Evolutionary conservation across 2,888 invertebrate genomes (phyloP), one percentile per base, ranked within the genome.

Genomic region (Ochropleura plecta): DNA sequence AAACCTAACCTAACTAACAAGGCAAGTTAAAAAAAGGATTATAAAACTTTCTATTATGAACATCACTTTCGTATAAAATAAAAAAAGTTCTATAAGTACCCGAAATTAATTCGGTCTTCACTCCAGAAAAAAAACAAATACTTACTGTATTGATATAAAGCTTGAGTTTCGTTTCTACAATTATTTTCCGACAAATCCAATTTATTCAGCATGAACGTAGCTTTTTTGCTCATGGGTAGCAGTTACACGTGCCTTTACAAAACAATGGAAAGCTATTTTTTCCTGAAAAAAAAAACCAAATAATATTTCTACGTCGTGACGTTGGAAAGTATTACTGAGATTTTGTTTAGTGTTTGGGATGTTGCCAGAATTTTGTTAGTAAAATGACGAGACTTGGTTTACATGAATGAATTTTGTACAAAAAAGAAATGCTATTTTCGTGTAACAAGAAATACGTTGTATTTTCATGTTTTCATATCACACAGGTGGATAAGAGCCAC

Each of bases 301-400:
- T 76, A 76, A 78, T 71, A 73, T 74, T 77, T 70, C 77, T 76
- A 76, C 73, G 46, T 20, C 57, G 75, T 66, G 75, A 68, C 66
- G 67, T 62, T 66, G 73, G 63, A 53, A 70, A 67, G 66, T n/a
- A 76, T 83, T 64, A 78, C 82, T 80, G 69, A 71, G 55, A 72
- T 75, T 76, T 75, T 83, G 76, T 81, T 77, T 68, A 68, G 59
- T 59, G 12, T 76, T 84, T 83, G 78, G 76, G 53, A 72, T 62
- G 67, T 60, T 81, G 76, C 78, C 81, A 85, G 72, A 64, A 6
- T 70, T 60, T 80, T 62, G 30, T 53, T 46, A 65, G 64, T 62
- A 65, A 72, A 84, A 67, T 48, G 12, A 59, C 16, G 60, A 46
- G 14, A 55, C 49, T 44, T 3, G 53, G 48, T 66, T 78, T 62